These are phyloP conservation scores for Spea multiplicata DNA, from an alignment of 2,113 vertebrate genomes.

Conservation along the genomic window DNA sequence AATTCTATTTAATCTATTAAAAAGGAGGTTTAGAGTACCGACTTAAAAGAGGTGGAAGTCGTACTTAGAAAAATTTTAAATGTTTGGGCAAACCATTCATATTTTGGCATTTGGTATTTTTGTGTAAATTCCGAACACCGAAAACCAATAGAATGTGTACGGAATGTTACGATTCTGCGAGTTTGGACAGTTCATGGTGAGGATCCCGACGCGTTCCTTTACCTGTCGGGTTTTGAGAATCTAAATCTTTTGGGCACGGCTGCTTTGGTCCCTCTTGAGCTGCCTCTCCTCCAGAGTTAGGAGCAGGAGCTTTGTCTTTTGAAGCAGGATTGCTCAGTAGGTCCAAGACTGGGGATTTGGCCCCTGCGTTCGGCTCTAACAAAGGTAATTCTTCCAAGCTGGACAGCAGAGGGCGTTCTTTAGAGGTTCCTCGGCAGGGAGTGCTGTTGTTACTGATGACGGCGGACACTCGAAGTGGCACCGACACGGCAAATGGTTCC, in stretches of 20 bases:
- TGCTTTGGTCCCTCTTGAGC: conserved; percentile 46
- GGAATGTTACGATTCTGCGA: no score
- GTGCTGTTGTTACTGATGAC: conserved; percentile 96
- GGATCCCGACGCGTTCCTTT: not conserved
- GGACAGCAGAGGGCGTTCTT: conserved; percentile 73
- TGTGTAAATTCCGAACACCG: no score
- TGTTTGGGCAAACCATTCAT: no score
- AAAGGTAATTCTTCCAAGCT: conserved; percentile 69
- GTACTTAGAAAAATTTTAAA: no score
- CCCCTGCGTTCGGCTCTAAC: conserved; percentile 54
- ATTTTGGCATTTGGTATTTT: no score
- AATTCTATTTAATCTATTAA: no score
- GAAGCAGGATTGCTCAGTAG: conserved; percentile 25
- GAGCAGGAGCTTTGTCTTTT: conserved; percentile 48
- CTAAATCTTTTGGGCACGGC: conserved; percentile 10
- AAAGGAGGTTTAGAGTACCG: no score
- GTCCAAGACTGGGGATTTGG: conserved; percentile 21
- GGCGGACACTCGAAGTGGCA: conserved; percentile 86
- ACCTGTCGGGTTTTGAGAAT: not conserved
- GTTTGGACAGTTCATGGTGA: no score
- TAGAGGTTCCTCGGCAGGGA: conserved; percentile 76
- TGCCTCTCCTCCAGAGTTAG: conserved; percentile 50
- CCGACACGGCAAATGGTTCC: conserved; percentile 90
- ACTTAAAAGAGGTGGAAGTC: no score
- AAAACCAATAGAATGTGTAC: no score